Base-by-base conservation (phyloP, 2,797 vertebrate genomes). In the Austrolebias charrua region DNA sequence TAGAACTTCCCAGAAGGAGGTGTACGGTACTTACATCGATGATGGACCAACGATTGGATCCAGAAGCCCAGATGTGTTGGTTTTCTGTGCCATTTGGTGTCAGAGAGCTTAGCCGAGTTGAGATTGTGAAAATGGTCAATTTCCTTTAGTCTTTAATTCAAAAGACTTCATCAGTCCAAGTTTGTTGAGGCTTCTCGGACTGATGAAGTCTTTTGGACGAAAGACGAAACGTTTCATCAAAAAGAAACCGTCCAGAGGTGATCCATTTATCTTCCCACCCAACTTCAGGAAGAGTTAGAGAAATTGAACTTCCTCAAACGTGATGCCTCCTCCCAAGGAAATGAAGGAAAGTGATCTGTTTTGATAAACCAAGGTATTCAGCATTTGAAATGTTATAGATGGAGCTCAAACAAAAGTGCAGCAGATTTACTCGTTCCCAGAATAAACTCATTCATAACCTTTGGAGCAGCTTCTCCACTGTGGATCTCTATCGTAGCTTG, bases 11-110 rank as follows among this genome's bases (percentile, higher is more conserved):
- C 56, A 19, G 57, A 73, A 74, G 50, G 67, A 70, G 29, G 55
- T 40, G 48, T 40, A 70, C 54, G 70, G 48, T 40, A 70, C 54
- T 71, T 63, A 61, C 48, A 62, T 70, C 52, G 48, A 45, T 24
- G 63, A 75, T 56, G 60, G 58, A 11, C 12, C 16, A 60, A 14
- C 2, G 67, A 66, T 66, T 35, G 6, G 52, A 55, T 67, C 56
- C 69, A 57, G 62, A 56, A 60, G 62, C 49, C 61, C 75, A 76
- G 75, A 76, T 81, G 66, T 73, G 68, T 58, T 52, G 46, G 66
- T 76, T 73, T 78, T 66, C 73, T 65, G 60, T 75, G 66, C 74
- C 71, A 60, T 64, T 71, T 57, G 46, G 55, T 50, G 16, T 60
- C 35, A 31, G 49, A 62, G 55, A 65, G 44, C 48, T 28, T 15